Evolutionary conservation across 2,888 invertebrate species (phyloP).

Genomic region (Eulithis prunata): DNA sequence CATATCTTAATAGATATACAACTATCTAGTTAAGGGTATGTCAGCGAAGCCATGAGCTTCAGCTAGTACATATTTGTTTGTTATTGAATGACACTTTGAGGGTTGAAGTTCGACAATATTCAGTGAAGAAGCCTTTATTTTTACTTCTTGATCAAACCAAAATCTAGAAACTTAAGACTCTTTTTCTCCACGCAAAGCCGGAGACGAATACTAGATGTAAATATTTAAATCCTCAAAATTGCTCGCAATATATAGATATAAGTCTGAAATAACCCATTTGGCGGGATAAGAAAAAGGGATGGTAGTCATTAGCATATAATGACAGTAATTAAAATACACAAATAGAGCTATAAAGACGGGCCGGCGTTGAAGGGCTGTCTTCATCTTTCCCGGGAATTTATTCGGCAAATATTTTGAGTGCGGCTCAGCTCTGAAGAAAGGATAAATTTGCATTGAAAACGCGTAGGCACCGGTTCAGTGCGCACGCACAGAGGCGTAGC

Average conservation of each 20-base stretch:
- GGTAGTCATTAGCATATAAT: constrained; percentile 86
- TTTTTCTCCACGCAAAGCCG: constrained; percentile 37
- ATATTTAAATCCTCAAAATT: constrained; percentile 80
- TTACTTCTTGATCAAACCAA: not conserved
- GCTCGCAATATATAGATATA: constrained; percentile 77
- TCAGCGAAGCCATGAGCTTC: too few species aligned
- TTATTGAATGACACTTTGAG: too few species aligned
- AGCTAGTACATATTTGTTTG: too few species aligned
- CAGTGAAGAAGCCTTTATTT: not conserved
- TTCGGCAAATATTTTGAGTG: constrained; percentile 82
- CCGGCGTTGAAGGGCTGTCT: constrained; percentile 82
- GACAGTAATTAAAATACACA: constrained; percentile 90
- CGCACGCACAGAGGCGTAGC: too few species aligned
- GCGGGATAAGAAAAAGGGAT: constrained; percentile 85
- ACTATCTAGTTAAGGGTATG: too few species aligned
- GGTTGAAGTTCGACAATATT: too few species aligned
- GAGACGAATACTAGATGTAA: constrained; percentile 53
- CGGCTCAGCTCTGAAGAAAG: constrained; percentile 54
- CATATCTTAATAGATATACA: too few species aligned
- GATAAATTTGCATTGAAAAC: constrained; percentile 48
- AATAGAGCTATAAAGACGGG: constrained; percentile 87
- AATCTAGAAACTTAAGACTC: not conserved
- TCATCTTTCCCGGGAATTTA: constrained; percentile 81
- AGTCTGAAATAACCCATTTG: constrained; percentile 82
- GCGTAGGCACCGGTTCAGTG: too few species aligned